Evolutionary conservation across 1,140 invertebrate genomes (phyloP).

Genomic region (Stratiolaelaps scimitus): DNA sequence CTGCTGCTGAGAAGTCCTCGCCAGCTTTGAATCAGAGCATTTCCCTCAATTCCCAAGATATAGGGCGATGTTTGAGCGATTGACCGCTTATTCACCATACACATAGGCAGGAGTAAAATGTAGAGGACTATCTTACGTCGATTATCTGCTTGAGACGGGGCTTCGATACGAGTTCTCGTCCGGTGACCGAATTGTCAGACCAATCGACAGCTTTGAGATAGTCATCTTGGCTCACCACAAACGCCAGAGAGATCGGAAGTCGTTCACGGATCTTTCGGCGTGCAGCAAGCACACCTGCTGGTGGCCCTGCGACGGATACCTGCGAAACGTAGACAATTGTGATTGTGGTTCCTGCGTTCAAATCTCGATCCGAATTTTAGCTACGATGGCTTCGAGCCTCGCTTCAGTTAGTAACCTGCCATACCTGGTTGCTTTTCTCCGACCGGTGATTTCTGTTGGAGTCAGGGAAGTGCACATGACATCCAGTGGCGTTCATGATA

Average conservation of each 20-base stretch:
- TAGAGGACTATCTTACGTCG: background rate
- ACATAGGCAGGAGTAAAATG: background rate
- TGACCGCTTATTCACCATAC: background rate
- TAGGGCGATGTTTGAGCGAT: no score
- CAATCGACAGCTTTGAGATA: background rate
- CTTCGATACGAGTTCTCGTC: background rate
- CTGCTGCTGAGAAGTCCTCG: background rate
- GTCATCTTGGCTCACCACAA: conserved; percentile 39
- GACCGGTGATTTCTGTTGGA: conserved; percentile 81
- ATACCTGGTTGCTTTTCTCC: conserved; percentile 90
- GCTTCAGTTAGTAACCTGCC: conserved; percentile 18
- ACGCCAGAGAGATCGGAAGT: conserved; percentile 77
- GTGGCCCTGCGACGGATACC: conserved; percentile 59
- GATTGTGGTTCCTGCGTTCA: no score
- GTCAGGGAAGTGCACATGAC: conserved; percentile 96
- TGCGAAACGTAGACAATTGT: conserved; percentile 36
- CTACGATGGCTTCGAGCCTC: background rate
- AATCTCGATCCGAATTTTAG: no score
- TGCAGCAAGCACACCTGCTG: conserved; percentile 77
- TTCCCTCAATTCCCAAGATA: no score
- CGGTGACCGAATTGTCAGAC: background rate
- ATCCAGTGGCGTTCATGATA: conserved; percentile 89
- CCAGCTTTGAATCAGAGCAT: no score
- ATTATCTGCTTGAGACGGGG: background rate
- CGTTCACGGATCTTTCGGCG: conserved; percentile 68